Base-by-base conservation (phyloP, 2,797 vertebrate species). In the Cacajao melanocephalus region DNA sequence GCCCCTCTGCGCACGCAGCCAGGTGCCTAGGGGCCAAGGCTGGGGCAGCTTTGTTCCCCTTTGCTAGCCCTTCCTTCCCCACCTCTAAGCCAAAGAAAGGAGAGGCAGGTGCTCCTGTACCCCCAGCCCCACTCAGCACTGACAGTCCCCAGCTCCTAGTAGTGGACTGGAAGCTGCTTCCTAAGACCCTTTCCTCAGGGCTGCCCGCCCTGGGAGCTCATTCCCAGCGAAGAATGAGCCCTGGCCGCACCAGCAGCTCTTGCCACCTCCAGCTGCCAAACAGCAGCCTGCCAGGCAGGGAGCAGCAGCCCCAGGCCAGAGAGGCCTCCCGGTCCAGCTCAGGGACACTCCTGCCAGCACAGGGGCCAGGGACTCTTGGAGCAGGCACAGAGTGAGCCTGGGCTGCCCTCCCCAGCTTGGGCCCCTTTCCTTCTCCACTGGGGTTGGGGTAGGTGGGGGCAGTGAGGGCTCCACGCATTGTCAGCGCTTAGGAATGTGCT, bases 401-500 rank as follows among this genome's bases (percentile, higher is more conserved):
- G 5, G 88, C 89, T 2, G 28, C 67, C 81, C 5, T 41, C 19
- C 64, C 87, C 24, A 0, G 36, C 67, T 4, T 0, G 87, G 98
- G 98, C 90, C 98, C 97, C 90, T 87, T 24, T 50, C 91, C 90
- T 44, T 12, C 39, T 90, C 72, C 41, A 2, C 4, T 19, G 8
- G 1, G 3, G 50, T 22, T 39, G 17, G 97, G 98, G 73, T 95
- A 28, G 20, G 26, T 26, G 6, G 82, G 91, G 84, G 88, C 3
- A 22, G 70, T 1, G 41, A 90, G 82, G 72, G 97, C 97, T 96
- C 96, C 94, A 61, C 88, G 39, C 52, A 55, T 87, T 96, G 97
- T 99, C 98, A 97, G 96, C 9, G 0, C 96, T 98, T 97, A 98
- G 98, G 98, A 99, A 99, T 98, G 98, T 64, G 58, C 97, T 98